These are phyloP conservation scores for Bombus ignitus DNA, from an alignment of 1,140 invertebrate species.

Conservation along the genomic window DNA sequence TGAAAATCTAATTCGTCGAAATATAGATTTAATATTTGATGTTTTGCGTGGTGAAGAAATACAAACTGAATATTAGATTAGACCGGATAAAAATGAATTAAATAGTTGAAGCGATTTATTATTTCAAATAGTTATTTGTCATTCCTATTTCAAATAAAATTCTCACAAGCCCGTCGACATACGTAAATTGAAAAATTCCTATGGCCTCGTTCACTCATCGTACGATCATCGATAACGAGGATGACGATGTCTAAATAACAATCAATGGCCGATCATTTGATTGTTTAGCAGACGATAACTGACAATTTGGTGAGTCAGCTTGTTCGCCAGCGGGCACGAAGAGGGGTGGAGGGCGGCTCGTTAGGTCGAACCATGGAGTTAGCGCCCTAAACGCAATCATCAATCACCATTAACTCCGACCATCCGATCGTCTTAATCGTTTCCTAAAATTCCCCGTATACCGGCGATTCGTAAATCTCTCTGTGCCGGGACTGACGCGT, in stretches of 20 bases:
- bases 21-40: no score
- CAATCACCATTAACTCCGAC: slow-evolving; percentile 57
- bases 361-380: slow-evolving; percentile 48
- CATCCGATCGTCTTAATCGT: slow-evolving; percentile 59
- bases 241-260: slow-evolving; percentile 20
- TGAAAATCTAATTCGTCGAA: no score
- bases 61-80: background rate
- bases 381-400: slow-evolving; percentile 57
- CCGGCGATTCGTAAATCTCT: slow-evolving; percentile 32
- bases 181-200: background rate
- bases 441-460: slow-evolving; percentile 48
- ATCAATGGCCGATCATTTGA: slow-evolving; percentile 43
- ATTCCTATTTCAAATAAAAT: background rate
- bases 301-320: slow-evolving; percentile 49
- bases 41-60: background rate
- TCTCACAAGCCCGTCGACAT: background rate
- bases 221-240: background rate
- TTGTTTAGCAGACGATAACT: slow-evolving; percentile 58
- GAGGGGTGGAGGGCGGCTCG: background rate
- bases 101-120: background rate
- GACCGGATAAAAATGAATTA: background rate
- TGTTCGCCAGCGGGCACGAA: background rate
- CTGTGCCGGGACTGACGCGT: background rate
- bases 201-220: background rate
- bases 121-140: background rate